Evolutionary conservation across 2,888 invertebrate genomes (phyloP), one percentile per base, ranked within the genome.

Genomic region (Mayetiola destructor): DNA sequence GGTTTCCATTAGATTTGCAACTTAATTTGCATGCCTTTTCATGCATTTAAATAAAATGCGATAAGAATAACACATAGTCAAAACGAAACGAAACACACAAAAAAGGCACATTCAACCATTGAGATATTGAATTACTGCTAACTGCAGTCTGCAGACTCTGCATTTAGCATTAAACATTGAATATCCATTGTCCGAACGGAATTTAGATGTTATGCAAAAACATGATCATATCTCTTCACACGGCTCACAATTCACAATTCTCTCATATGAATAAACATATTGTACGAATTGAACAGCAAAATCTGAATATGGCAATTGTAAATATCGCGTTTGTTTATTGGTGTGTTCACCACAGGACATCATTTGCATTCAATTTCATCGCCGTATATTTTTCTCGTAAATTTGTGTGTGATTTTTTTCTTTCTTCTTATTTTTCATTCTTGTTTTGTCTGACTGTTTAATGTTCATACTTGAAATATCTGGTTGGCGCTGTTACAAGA

Each of bases 181-280:
- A 23, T 48, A 16, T 48, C 16, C 27, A 27, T 48, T 27, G 27
- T 48, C 29, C 27, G 16, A 48, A 48, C 27, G 48, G 48, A 48
- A 48, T 48, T 48, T 48, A 48, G 48, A 48, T 48, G 48, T 48
- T 48, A 48, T 48, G 48, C 48, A 48, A 48, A n/a, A n/a, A 48
- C 48, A 27, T 16, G 27, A 27, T 27, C 48, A 42, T 23, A 23
- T 42, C 23, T 23, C 42, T n/a, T n/a, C n/a, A n/a, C n/a, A n/a
- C n/a, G n/a, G n/a, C n/a, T n/a, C n/a, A n/a, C n/a, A n/a, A n/a
- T n/a, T n/a, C n/a, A n/a, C n/a, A n/a, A n/a, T n/a, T n/a, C n/a
- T n/a, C n/a, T n/a, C n/a, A n/a, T n/a, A n/a, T n/a, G n/a, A n/a
- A n/a, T n/a, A n/a, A n/a, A n/a, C n/a, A n/a, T n/a, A n/a, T n/a